Conservation (phyloP, 2,113 vertebrate species). For the Peromyscus californicus region DNA sequence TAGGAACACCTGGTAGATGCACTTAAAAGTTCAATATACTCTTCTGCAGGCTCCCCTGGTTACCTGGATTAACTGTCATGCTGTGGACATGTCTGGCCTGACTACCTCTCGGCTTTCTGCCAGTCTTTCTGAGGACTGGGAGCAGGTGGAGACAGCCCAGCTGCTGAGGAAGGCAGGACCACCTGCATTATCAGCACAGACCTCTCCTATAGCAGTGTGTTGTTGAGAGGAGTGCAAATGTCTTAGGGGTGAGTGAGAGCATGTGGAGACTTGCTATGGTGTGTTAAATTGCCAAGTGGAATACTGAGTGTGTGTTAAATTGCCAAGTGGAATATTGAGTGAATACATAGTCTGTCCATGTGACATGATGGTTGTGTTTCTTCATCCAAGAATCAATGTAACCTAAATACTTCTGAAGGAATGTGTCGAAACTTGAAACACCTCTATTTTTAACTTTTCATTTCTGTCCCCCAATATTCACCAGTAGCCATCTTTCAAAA, state of each 20-base stretch:
- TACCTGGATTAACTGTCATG: background rate
- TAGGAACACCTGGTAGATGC: background rate
- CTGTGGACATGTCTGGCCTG: background rate
- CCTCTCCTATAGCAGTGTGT: background rate
- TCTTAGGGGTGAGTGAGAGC: background rate
- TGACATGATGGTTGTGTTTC: background rate
- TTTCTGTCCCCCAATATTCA: background rate
- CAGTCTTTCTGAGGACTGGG: background rate
- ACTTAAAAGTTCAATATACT: background rate
- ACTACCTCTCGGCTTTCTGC: background rate
- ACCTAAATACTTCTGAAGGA: background rate
- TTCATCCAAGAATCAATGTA: background rate
- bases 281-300: background rate
- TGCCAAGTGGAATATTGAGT: background rate
- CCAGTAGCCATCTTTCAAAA: background rate
- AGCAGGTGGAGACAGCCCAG: background rate
- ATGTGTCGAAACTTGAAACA: background rate
- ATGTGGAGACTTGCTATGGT: background rate
- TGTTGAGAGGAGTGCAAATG: too few species aligned
- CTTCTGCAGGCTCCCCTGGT: background rate
- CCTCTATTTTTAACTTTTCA: conserved; percentile 45
- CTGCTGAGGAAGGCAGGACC: background rate
- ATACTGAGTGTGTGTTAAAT: background rate
- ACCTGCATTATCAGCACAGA: too few species aligned
- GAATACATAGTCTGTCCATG: background rate